These are phyloP conservation scores for Phalacrocorax aristotelis DNA, from an alignment of 2,113 vertebrate genomes.

Conservation along the genomic window DNA sequence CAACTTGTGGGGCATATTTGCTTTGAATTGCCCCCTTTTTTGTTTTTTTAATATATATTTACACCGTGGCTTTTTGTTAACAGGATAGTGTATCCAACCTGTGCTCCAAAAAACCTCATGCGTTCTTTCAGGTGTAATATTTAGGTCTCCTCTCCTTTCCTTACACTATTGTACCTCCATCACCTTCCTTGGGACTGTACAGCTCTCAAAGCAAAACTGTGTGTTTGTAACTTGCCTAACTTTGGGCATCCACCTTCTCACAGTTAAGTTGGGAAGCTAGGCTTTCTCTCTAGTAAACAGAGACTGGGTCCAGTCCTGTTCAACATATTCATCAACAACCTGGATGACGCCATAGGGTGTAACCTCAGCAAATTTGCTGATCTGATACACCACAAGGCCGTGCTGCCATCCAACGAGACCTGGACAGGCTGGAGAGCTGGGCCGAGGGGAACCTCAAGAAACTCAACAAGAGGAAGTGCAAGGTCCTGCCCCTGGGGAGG, in stretches of 20 bases:
- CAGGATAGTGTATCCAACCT: neutral
- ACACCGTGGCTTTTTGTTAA: neutral
- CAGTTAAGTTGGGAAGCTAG: rapidly evolving
- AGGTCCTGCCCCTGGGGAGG: no score
- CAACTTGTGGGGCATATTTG: neutral
- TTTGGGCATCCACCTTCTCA: neutral
- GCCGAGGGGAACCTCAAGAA: no score
- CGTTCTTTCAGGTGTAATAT: neutral
- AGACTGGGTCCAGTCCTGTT: neutral
- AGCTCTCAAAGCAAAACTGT: neutral
- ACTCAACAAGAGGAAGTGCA: no score
- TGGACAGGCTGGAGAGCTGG: no score
- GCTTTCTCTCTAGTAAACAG: neutral
- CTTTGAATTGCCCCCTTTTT: no score
- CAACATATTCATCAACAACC: no score
- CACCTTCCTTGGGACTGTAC: neutral
- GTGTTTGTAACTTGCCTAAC: neutral
- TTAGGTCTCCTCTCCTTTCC: neutral
- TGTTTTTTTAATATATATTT: neutral
- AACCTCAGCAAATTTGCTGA: no score
- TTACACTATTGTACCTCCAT: neutral
- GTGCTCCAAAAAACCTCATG: neutral
- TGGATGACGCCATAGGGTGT: no score
- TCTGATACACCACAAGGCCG: no score
- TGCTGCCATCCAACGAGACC: no score